Conservation (phyloP, 2,797 vertebrate genomes). For the Botia kubotai region DNA sequence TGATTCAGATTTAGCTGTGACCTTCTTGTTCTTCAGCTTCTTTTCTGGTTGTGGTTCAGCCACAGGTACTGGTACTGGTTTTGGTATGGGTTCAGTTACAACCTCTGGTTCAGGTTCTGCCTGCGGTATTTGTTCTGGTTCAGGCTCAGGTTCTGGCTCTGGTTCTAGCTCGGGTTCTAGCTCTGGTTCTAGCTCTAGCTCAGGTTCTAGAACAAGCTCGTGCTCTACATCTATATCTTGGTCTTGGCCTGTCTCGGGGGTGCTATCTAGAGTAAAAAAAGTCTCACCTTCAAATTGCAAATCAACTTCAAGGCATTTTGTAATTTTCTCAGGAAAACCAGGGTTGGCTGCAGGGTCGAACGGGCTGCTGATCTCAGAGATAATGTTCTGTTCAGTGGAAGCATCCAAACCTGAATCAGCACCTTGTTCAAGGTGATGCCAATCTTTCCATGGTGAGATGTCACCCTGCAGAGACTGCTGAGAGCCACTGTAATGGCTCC, state of each 20-base stretch:
- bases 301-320: slow-evolving; percentile 88
- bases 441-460: slow-evolving; percentile 94
- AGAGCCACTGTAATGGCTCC: slow-evolving; percentile 89
- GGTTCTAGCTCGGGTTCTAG: slow-evolving; percentile 28
- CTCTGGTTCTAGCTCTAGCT: slow-evolving; percentile 39
- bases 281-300: slow-evolving; percentile 93
- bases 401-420: slow-evolving; percentile 87
- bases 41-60: slow-evolving; percentile 5
- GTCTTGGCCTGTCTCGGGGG: slow-evolving; percentile 79
- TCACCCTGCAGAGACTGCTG: slow-evolving; percentile 91
- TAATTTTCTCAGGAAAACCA: slow-evolving; percentile 86
- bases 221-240: slow-evolving; percentile 76
- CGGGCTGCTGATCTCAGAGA: slow-evolving; percentile 88
- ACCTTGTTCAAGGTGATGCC: slow-evolving; percentile 88
- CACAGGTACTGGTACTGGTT: not conserved
- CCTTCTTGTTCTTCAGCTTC: slow-evolving; percentile 37
- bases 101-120: slow-evolving; percentile 42
- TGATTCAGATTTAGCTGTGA: slow-evolving; percentile 45
- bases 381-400: slow-evolving; percentile 83
- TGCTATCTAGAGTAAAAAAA: slow-evolving; percentile 89
- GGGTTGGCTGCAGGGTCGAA: slow-evolving; percentile 89
- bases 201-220: slow-evolving; percentile 42
- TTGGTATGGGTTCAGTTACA: slow-evolving; percentile 17
- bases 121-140: slow-evolving; percentile 49
- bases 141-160: slow-evolving; percentile 33